Base-by-base conservation (phyloP, 64 coral and sea anemone species). In the Acropora yongei region DNA sequence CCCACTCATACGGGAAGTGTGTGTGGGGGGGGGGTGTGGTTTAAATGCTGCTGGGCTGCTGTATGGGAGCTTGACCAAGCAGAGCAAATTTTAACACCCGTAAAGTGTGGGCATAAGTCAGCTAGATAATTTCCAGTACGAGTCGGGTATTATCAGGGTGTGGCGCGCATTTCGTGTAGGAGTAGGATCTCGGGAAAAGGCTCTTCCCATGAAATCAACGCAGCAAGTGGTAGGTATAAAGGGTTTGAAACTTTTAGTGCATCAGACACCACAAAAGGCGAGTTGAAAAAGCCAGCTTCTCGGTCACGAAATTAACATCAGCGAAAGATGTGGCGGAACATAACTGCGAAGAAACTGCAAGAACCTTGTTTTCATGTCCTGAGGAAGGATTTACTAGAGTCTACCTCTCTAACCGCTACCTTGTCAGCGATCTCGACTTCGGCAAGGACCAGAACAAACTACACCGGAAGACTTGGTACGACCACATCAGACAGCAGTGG, bases 371-470 rank as follows among this genome's bases (percentile, higher is more conserved):
- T 49, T 43, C 78, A 78, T 79, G 65, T 71, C 61, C 77, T 79
- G 78, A 79, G 57, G 65, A 79, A 90, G 7, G 46, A 19, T 49
- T 8, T 79, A 76, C 77, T 48, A 71, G 48, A 78, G 57, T 69
- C 58, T 48, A 76, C 58, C 4, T 8, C 58, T 63, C 58, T 13
- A 63, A 63, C 58, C 58, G 10, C 58, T 63, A 9, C 58, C 76
- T 80, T 69, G 53, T 79, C 46, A 78, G 61, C 68, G 77, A 90
- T 78, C 77, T 80, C 44, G 88, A 90, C 47, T 90, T 57, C 53
- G 87, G 87, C 74, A 89, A 60, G 57, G 74, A 89, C 58, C 18
- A 76, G 58, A 14, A 76, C 18, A 89, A 89, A 78, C 87, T 89
- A 57, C 87, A 89, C 87, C 71, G 42, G 53, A 74, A 89, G 58